These are phyloP conservation scores for Oncorhynchus kisutch DNA, from an alignment of 2,113 vertebrate genomes.

Conservation along the genomic window DNA sequence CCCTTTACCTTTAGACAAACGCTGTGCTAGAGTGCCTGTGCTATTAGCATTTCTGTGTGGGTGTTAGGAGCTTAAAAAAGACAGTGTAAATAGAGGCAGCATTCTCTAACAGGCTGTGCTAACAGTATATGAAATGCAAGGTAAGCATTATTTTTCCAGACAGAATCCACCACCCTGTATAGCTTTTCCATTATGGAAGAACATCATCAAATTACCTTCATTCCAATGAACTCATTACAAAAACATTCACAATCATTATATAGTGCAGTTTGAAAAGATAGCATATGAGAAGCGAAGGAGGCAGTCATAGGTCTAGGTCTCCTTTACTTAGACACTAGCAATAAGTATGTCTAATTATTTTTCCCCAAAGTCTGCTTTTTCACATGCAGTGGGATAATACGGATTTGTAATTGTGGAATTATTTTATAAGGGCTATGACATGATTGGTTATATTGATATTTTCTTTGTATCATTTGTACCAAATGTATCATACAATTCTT, in stretches of 20 bases:
- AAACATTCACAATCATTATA: background rate
- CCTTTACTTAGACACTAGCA: too few species aligned
- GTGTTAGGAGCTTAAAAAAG: constrained; percentile 69
- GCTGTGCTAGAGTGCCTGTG: constrained; percentile 71
- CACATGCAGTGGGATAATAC: too few species aligned
- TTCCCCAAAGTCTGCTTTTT: too few species aligned
- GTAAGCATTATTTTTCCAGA: constrained; percentile 56
- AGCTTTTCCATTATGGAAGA: background rate
- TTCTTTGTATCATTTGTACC: background rate
- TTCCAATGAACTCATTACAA: background rate
- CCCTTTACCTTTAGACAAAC: constrained; percentile 75
- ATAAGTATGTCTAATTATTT: too few species aligned
- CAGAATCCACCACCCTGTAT: constrained; percentile 2
- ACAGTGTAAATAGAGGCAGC: constrained; percentile 73
- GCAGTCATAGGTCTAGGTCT: too few species aligned
- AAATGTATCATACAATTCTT: background rate
- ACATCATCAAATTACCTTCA: background rate
- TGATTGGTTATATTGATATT: background rate
- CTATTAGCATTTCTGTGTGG: constrained; percentile 79
- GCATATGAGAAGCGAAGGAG: background rate
- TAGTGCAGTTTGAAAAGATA: background rate
- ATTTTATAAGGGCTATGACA: background rate
- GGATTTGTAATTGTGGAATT: background rate
- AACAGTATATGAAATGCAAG: constrained; percentile 55
- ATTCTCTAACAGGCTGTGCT: constrained; percentile 46